Base-by-base conservation (phyloP, 1,140 invertebrate genomes). In the Oryctes rhinoceros region DNA sequence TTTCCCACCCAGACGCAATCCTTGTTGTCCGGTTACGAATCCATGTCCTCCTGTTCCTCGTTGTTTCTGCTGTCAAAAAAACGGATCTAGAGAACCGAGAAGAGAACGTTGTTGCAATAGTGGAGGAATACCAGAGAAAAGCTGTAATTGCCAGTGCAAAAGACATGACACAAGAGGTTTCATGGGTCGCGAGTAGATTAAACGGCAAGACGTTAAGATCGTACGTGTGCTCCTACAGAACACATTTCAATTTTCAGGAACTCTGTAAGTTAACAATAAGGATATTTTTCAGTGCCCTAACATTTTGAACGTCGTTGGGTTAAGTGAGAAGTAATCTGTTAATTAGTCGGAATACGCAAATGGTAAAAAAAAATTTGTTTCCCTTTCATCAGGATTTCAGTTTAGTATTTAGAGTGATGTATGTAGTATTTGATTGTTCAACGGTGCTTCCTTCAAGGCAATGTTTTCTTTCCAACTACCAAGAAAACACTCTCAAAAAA, bases 1-100 rank as follows among this genome's bases (percentile, higher is more conserved):
- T 39, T 81, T 78, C 30, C 78, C 80, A 24, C 81, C 81, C 13
- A 76, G 62, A 49, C 81, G 81, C 62, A 82, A 82, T 75, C 81
- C 81, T 30, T 82, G 80, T 53, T 80, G 78, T 15, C 81, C 81
- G 6, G 76, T 44, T 30, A 35, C 49, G 11, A 82, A 82, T 75
- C 81, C 80, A 5, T 81, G 80, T 78, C 35, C 67, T 30, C 80
- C 81, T 18, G 18, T n/a, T 11, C 18, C 79, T 47, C 18, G 18
- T 65, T 77, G 78, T 62, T 13, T 18, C 3, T 67, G 65, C 30
- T 67, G 65, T 67, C 49, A 53, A 7, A 10, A 53, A 5, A 67
- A 67, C 20, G 6, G 65, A 18, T 15, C 65, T 24, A 67, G 10
- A 6, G n/a, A 1, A 24, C 5, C 18, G 18, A 67, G 65, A 24